Base-by-base conservation (phyloP, 2,888 invertebrate genomes). In the Campoletis raptor region DNA sequence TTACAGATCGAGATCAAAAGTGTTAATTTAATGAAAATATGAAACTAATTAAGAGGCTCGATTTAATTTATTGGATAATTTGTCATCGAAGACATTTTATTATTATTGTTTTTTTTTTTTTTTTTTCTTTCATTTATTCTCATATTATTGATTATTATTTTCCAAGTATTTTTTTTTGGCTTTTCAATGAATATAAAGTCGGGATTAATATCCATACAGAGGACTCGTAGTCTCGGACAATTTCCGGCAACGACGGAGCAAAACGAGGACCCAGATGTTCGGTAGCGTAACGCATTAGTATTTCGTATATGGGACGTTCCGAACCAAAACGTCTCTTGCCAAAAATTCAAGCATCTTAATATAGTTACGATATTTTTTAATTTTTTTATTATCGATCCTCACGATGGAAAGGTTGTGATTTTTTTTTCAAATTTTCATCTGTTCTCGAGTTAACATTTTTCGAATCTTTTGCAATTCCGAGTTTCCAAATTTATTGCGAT, bases 171-270 rank as follows among this genome's bases (percentile, higher is more conserved):
- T 45, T 42, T 54, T 18, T 70, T 45, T n/a, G n/a, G n/a, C n/a
- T n/a, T n/a, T n/a, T n/a, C n/a, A n/a, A 7, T n/a, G 18, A 64
- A 8, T 40, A 74, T 40, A 36, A 42, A 67, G 6, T 18, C 9
- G 12, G 36, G 21, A 42, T 42, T 67, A 45, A 66, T 79, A 80
- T 54, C 18, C 54, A 30, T 45, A n/a, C 40, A 15, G 37, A 76
- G n/a, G 40, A 61, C 66, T 67, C 45, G n/a, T 21, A 42, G 82
- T 82, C 82, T 76, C 82, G 30, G 76, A 69, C 61, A 70, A 82
- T 76, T 82, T 77, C 82, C 82, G 82, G 76, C 54, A 74, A 81
- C 67, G 66, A 52, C 48, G 76, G 37, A 70, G 73, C 64, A 66
- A 73, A 73, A 66, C 74, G 45, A 70, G 37, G 15, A 37, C 57